Evolutionary conservation across 2,113 vertebrate species (phyloP).

Genomic region (Parotia lawesii): DNA sequence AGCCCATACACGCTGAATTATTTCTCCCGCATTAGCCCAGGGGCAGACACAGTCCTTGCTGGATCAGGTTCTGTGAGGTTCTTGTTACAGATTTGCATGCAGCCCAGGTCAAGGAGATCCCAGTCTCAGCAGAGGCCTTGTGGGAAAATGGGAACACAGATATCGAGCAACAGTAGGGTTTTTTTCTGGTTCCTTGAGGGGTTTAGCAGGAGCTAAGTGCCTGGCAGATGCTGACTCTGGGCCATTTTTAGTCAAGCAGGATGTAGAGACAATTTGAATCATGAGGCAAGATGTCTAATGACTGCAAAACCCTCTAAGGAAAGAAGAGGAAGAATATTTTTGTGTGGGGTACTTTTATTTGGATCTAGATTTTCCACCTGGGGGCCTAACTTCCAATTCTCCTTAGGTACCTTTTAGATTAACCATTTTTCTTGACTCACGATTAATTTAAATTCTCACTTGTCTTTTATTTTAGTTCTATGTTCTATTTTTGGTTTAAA

Average conservation of each 20-base stretch:
- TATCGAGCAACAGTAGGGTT: neutral
- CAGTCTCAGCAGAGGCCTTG: neutral
- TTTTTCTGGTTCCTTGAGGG: neutral
- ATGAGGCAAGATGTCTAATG: neutral
- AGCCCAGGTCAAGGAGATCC: neutral
- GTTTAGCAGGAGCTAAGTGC: neutral
- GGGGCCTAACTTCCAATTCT: neutral
- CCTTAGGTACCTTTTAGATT: neutral
- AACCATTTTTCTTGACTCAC: neutral
- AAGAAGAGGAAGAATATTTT: neutral
- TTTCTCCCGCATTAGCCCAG: neutral
- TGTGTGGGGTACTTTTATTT: neutral
- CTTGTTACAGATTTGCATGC: fast-evolving
- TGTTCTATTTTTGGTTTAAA: neutral
- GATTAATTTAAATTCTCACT: neutral
- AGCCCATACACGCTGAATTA: neutral
- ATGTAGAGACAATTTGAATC: neutral
- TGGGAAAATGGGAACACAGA: neutral
- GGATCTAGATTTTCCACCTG: neutral
- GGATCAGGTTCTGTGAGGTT: neutral
- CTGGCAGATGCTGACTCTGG: neutral
- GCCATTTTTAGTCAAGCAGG: neutral
- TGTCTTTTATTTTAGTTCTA: neutral
- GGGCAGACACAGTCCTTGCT: neutral
- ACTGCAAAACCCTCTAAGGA: neutral